These are phyloP conservation scores for Xestia c-nigrum DNA, from an alignment of 2,888 invertebrate species.

Conservation along the genomic window DNA sequence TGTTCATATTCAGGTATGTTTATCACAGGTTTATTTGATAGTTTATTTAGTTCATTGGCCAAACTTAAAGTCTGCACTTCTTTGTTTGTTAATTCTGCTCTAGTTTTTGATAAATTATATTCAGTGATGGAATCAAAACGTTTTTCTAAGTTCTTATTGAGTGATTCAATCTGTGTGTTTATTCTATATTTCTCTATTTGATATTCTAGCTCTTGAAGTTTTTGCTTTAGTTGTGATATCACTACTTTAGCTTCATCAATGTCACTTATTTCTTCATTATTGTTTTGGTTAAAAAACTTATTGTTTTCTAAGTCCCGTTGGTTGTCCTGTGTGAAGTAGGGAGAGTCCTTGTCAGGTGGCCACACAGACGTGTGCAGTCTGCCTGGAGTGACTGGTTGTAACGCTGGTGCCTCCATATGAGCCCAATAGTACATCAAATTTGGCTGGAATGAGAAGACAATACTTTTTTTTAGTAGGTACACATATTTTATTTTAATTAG, in stretches of 20 bases:
- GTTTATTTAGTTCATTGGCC: conserved; percentile 76
- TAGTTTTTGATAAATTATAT: conserved; percentile 72
- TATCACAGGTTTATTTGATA: conserved; percentile 85
- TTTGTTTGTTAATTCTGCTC: conserved; percentile 77
- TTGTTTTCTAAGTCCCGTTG: conserved; percentile 76
- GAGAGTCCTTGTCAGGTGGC: conserved; percentile 91
- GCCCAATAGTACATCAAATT: conserved; percentile 98
- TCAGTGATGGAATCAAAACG: conserved; percentile 73
- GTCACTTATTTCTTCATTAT: conserved; percentile 84
- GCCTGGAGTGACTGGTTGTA: conserved; percentile 93
- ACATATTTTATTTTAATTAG: not conserved
- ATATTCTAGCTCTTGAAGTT: conserved; percentile 82
- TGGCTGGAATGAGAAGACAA: conserved; percentile 90
- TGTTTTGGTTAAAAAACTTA: conserved; percentile 78
- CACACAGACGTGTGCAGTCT: conserved; percentile 93
- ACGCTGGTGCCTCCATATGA: conserved; percentile 93
- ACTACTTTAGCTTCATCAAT: conserved; percentile 82
- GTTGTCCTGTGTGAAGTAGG: conserved; percentile 74
- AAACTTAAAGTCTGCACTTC: conserved; percentile 80
- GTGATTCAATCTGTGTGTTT: conserved; percentile 80
- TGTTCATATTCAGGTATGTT: conserved; percentile 84
- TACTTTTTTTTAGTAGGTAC: not conserved
- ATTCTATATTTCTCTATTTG: conserved; percentile 84
- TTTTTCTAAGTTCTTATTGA: conserved; percentile 82
- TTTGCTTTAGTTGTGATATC: conserved; percentile 82